Conservation (phyloP, 2,797 vertebrate genomes). For the Pipistrellus pygmaeus region DNA sequence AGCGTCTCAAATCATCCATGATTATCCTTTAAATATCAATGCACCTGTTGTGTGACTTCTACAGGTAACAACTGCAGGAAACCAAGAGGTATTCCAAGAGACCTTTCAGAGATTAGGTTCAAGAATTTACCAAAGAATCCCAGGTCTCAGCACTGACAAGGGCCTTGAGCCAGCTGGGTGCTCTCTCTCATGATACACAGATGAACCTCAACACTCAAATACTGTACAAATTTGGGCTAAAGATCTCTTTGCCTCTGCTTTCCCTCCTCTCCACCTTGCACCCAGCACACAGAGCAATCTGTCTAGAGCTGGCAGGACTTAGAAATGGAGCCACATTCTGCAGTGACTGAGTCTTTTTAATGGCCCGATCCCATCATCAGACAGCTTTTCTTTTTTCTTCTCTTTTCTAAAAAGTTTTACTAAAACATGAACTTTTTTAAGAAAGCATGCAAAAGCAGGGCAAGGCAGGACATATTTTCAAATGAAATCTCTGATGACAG, state of each 20-base stretch:
- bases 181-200: not conserved
- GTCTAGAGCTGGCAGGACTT: not conserved
- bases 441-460: not conserved
- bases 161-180: not conserved
- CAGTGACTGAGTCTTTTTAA: not conserved
- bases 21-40: not conserved
- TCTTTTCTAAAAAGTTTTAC: not conserved
- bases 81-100: not conserved
- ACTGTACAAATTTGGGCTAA: not conserved
- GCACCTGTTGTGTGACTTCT: not conserved
- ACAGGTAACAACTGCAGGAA: not conserved
- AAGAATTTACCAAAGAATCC: not conserved
- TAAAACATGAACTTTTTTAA: slow-evolving; percentile 27
- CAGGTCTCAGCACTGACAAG: not conserved
- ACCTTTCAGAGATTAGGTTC: not conserved
- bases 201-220: not conserved
- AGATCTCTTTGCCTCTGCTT: not conserved
- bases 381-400: not conserved
- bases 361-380: not conserved
- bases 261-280: not conserved
- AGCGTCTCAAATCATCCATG: not conserved
- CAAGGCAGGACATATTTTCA: not conserved
- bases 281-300: not conserved
- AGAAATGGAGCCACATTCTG: not conserved
- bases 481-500: slow-evolving; percentile 31